Conservation (phyloP, 2,797 vertebrate species). For the Mycteria americana region DNA sequence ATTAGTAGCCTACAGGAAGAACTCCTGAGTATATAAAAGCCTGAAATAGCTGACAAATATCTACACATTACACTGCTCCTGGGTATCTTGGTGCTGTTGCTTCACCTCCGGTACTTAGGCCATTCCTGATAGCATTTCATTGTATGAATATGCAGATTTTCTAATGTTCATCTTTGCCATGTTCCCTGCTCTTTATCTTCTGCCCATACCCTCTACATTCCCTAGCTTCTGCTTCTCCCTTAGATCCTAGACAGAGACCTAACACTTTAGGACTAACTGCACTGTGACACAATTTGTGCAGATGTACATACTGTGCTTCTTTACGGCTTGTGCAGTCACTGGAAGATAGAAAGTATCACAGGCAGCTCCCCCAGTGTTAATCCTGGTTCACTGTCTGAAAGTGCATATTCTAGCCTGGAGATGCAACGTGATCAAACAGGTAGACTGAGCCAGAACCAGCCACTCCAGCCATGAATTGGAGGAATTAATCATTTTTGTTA, state of each 20-base stretch:
- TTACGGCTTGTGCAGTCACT: background rate
- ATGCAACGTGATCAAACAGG: background rate
- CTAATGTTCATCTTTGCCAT: background rate
- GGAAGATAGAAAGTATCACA: background rate
- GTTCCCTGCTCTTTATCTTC: background rate
- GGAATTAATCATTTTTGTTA: background rate
- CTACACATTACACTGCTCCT: background rate
- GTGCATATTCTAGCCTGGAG: background rate
- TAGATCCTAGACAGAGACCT: background rate
- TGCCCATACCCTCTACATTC: background rate
- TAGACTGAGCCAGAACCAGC: background rate
- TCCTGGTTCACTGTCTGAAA: background rate
- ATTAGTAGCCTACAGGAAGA: background rate
- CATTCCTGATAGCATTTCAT: background rate
- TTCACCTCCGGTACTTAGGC: background rate
- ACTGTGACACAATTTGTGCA: background rate
- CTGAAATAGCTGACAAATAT: background rate
- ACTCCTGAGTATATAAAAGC: background rate
- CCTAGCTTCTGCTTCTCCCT: background rate
- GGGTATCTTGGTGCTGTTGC: background rate
- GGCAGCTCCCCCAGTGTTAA: background rate
- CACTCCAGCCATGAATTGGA: background rate
- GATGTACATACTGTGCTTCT: background rate
- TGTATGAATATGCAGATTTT: background rate
- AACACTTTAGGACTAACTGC: background rate